Percentiles rank a stretch among this genome's conserved stretches.
phyloP scores from a whole-genome alignment of 2,797 vertebrate species.

The Spea hammondii region DNA sequence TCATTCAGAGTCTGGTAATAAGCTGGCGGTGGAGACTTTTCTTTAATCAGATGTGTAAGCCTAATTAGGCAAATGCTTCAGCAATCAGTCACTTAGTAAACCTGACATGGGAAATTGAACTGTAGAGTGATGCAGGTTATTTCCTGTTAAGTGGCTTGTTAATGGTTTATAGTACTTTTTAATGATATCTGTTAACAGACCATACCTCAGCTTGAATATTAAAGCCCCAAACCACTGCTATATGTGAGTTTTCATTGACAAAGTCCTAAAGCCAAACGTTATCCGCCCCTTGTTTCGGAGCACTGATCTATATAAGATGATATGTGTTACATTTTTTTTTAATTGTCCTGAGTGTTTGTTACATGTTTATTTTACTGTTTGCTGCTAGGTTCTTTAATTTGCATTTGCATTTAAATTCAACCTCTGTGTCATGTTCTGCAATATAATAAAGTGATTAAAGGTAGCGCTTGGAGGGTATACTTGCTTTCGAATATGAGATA shows the following conservation, averaged over 20 bases:
- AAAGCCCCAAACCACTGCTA: not conserved
- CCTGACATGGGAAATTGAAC: conserved; percentile 20
- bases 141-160: conserved; percentile 1
- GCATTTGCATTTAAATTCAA: too few relatives aligned
- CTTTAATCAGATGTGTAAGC: conserved; percentile 15
- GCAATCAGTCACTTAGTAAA: conserved; percentile 5
- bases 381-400: too few relatives aligned
- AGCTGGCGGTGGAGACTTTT: conserved; percentile 8
- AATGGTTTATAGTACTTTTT: conserved; percentile 1
- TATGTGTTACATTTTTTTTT: too few relatives aligned
- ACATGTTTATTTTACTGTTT: too few relatives aligned
- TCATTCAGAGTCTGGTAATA: conserved; percentile 1
- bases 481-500: not conserved
- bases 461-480: too few relatives aligned
- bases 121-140: conserved; percentile 11
- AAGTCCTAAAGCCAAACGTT: not conserved
- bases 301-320: too few relatives aligned
- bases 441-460: too few relatives aligned
- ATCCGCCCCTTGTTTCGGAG: too few relatives aligned
- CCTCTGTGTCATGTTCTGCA: too few relatives aligned
- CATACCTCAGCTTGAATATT: not conserved
- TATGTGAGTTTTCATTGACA: not conserved
- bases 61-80: conserved; percentile 21
- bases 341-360: too few relatives aligned
- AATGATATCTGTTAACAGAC: not conserved